A percentile compares a stretch with the other conserved stretches of the same genome.
Conservation (phyloP, 2,888 invertebrate genomes). For the Nezara viridula region DNA sequence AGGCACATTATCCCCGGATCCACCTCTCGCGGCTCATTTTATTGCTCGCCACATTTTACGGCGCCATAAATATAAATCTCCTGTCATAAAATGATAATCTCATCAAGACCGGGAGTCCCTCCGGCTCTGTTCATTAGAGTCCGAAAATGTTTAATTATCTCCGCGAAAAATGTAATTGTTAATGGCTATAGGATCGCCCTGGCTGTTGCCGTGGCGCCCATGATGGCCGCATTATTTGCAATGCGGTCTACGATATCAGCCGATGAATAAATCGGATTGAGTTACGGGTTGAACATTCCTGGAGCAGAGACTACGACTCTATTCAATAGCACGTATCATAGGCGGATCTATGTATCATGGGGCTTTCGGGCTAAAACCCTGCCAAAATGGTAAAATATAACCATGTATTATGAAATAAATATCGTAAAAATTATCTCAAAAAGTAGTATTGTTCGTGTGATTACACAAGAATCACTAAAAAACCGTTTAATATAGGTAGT, state of each 20-base stretch:
- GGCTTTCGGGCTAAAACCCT: too few species aligned
- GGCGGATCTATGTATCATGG: too few species aligned
- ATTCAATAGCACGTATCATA: too few species aligned
- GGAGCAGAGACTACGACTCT: not conserved
- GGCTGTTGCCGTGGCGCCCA: too few species aligned
- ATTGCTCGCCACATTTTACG: conserved; percentile 7
- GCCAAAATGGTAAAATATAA: too few species aligned
- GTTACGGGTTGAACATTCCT: not conserved
- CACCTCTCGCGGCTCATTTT: not conserved
- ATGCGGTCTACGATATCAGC: not conserved
- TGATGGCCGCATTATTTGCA: not conserved
- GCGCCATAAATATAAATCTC: conserved; percentile 25
- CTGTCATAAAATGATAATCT: conserved; percentile 33
- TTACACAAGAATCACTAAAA: too few species aligned
- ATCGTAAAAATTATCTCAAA: too few species aligned
- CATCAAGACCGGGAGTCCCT: conserved; percentile 31
- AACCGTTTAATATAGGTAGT: too few species aligned
- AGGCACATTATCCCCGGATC: conserved; percentile 1
- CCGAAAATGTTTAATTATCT: conserved; percentile 41
- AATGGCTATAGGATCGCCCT: not conserved
- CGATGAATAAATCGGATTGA: not conserved
- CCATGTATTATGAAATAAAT: too few species aligned
- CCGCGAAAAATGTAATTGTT: conserved; percentile 31
- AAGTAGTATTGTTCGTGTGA: too few species aligned
- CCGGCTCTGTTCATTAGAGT: not conserved